phyloP scores from a whole-genome alignment of 2,113 vertebrate species.

The Triplophysa rosa region DNA sequence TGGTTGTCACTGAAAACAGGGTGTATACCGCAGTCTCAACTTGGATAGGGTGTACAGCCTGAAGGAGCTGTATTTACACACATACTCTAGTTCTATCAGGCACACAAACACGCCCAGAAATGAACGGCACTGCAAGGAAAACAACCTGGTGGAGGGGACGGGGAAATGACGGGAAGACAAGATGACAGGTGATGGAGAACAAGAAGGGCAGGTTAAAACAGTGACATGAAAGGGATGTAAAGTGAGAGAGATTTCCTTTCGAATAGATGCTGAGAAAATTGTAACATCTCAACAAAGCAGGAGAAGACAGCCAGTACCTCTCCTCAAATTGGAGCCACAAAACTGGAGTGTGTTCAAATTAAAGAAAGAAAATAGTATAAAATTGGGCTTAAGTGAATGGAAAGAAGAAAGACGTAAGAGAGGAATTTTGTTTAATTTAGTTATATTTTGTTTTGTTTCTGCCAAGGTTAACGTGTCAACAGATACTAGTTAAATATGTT shows the following conservation, averaged over 20 bases:
- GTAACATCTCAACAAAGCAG: background rate
- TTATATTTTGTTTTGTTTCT: no score
- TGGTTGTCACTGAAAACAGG: background rate
- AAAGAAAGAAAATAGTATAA: no score
- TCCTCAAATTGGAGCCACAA: background rate
- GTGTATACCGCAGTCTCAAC: background rate
- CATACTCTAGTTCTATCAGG: background rate
- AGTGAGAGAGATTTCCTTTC: slow-evolving; percentile 21
- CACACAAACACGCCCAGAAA: slow-evolving; percentile 33
- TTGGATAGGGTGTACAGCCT: slow-evolving; percentile 14
- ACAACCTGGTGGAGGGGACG: background rate
- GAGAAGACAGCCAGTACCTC: slow-evolving; percentile 2
- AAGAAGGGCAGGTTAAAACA: slow-evolving; percentile 8
- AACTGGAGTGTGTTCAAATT: no score
- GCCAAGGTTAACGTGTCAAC: no score
- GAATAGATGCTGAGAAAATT: background rate
- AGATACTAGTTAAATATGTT: no score
- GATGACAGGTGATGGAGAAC: slow-evolving; percentile 22
- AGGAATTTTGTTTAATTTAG: no score
- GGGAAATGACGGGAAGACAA: background rate
- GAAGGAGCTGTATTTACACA: slow-evolving; percentile 10
- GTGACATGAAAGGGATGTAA: slow-evolving; percentile 5
- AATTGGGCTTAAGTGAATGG: no score
- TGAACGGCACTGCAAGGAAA: background rate
- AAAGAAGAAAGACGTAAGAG: no score